Conservation (phyloP, 2,113 vertebrate genomes). For the Sander vitreus region DNA sequence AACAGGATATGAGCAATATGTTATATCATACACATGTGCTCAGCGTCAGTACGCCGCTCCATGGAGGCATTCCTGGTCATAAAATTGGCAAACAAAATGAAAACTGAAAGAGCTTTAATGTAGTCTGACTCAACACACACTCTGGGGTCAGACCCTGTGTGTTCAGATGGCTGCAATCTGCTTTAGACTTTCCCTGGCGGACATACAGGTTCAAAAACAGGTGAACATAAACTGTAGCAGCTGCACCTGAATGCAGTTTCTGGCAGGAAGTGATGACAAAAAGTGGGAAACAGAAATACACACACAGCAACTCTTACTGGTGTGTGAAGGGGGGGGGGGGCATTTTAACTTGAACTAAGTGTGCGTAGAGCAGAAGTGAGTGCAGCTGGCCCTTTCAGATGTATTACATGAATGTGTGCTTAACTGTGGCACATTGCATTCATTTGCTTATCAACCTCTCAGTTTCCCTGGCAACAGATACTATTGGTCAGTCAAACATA, state of each 20-base stretch:
- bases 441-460: constrained; percentile 77
- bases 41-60: constrained; percentile 17
- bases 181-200: constrained; percentile 9
- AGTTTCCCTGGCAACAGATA: constrained; percentile 81
- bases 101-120: constrained; percentile 18
- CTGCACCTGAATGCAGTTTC: constrained; percentile 57
- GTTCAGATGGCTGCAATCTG: constrained; percentile 10
- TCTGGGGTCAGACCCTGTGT: constrained; percentile 31
- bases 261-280: constrained; percentile 69
- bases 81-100: constrained; percentile 42
- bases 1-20: constrained; percentile 32
- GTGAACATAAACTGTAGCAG: constrained; percentile 51
- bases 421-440: constrained; percentile 74
- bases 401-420: constrained; percentile 73
- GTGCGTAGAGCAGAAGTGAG: constrained; percentile 38
- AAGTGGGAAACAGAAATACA: constrained; percentile 49
- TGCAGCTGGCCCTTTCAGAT: constrained; percentile 57
- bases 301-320: constrained; percentile 23
- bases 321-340: constrained; percentile 23
- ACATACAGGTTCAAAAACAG: constrained; percentile 24
- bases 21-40: constrained; percentile 68
- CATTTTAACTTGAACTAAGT: constrained; percentile 18
- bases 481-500: constrained; percentile 72
- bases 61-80: constrained; percentile 12
- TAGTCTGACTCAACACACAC: constrained; percentile 20